Evolutionary conservation across 1,140 invertebrate genomes (phyloP), one percentile per base, ranked within the genome.

Genomic region (Lethrus apterus): DNA sequence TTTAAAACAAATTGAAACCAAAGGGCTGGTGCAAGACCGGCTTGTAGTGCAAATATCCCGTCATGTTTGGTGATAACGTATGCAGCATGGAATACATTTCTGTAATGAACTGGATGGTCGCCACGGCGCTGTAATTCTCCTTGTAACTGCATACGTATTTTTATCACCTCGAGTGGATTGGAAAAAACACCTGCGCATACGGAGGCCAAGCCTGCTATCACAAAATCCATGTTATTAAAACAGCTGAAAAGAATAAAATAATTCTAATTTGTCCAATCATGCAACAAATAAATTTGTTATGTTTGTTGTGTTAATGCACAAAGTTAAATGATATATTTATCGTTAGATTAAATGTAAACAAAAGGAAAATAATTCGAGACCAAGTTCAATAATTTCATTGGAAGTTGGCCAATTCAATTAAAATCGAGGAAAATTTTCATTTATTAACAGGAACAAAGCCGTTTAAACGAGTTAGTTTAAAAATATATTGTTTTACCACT

Each of bases 71-170:
- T 73, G 2, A 80, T 74, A 1, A 77, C 70, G 33, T 74, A 73
- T 10, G 77, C 60, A 4, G 64, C 64, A 42, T 66, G 64, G 29
- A 66, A 59, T 4, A 66, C 61, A 33, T 63, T 64, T 45, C 55
- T 62, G 44, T 64, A 66, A 31, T 76, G 69, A 2, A 78, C 69
- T 0, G 66, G 64, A 55, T 77, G 72, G 36, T 70, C 56, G 1
- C 87, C 86, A 32, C 73, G 75, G 1, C 78, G 76, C 57, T 78
- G 75, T 8, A 94, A 60, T 68, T 94, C 91, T 9, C 91, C 91
- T 69, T 94, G 91, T 2, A 94, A 69, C 59, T 94, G 91, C 52
- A 93, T 76, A 10, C 89, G 72, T 8, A 85, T 91, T 70, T 93
- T 93, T 0, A 88, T 73, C 3, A 94, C 88, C 64, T 96, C 91